A percentile compares a stretch with the other conserved stretches of the same genome.
phyloP scores from a whole-genome alignment of 2,888 invertebrate genomes.

The Drosophila rellima region DNA sequence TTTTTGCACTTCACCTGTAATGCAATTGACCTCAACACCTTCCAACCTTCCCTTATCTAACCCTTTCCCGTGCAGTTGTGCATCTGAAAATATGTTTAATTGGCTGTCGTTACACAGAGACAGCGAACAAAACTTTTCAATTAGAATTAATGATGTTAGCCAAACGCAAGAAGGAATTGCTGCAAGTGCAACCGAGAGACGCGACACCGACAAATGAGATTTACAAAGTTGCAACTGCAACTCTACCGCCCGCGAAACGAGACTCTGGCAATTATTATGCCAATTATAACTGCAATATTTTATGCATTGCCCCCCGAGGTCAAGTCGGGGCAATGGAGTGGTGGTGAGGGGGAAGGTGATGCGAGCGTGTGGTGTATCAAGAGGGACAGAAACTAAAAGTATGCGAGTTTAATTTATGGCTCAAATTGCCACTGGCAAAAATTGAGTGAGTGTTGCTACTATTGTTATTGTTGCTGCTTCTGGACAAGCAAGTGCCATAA shows the following conservation, averaged over 20 bases:
- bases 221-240: constrained; percentile 18
- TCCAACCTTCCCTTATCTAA: background rate
- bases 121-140: constrained; percentile 64
- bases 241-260: constrained; percentile 1
- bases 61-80: background rate
- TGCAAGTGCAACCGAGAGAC: constrained; percentile 14
- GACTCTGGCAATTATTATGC: constrained; percentile 51
- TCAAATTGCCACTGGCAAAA: constrained; percentile 26
- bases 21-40: constrained; percentile 45
- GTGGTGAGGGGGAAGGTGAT: background rate
- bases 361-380: background rate
- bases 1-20: constrained; percentile 35
- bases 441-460: constrained; percentile 20
- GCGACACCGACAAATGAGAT: constrained; percentile 17
- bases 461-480: constrained; percentile 2
- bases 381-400: constrained; percentile 37
- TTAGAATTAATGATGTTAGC: constrained; percentile 65
- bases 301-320: constrained; percentile 10
- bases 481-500: constrained; percentile 24
- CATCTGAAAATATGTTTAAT: constrained; percentile 53
- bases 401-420: constrained; percentile 64
- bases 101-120: constrained; percentile 36
- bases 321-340: background rate
- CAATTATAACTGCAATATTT: constrained; percentile 67
- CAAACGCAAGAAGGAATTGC: constrained; percentile 9